phyloP scores from a whole-genome alignment of 1,140 invertebrate species.

The Holotrichia oblita region DNA sequence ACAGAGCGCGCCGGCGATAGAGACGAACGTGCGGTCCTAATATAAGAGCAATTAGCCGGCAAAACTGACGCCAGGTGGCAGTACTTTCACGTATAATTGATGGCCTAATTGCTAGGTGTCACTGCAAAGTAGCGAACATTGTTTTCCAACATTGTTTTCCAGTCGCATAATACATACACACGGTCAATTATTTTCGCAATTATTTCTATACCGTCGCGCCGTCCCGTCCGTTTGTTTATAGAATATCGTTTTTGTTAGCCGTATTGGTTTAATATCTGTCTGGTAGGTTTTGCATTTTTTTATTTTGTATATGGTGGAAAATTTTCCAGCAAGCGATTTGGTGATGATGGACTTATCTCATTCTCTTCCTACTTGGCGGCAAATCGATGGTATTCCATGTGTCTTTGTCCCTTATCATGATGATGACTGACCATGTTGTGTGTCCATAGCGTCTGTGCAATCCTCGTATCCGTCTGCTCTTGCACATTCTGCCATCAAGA shows the following conservation, averaged over 20 bases:
- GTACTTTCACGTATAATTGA: constrained; percentile 45
- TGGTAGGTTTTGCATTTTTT: neutral
- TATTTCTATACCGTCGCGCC: constrained; percentile 11
- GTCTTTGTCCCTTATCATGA: too few relatives aligned
- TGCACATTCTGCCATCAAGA: too few relatives aligned
- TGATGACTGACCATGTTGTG: too few relatives aligned
- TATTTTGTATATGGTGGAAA: too few relatives aligned
- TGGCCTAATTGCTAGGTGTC: constrained; percentile 42
- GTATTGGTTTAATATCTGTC: neutral
- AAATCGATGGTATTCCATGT: too few relatives aligned
- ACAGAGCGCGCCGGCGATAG: neutral
- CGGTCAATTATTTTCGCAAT: constrained; percentile 39
- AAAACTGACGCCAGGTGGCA: constrained; percentile 39
- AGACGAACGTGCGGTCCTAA: neutral
- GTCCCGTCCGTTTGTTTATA: neutral
- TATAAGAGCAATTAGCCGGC: constrained; percentile 32
- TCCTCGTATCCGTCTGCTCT: too few relatives aligned
- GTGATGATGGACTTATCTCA: too few relatives aligned
- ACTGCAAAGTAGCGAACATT: constrained; percentile 44
- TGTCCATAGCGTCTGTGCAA: too few relatives aligned
- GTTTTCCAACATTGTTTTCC: constrained; percentile 41
- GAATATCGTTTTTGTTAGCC: neutral
- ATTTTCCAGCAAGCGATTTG: too few relatives aligned
- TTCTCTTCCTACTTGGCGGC: too few relatives aligned
- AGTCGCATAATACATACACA: constrained; percentile 25